These are phyloP conservation scores for Polypedilum vanderplanki DNA, from an alignment of 1,140 invertebrate species.

Conservation along the genomic window DNA sequence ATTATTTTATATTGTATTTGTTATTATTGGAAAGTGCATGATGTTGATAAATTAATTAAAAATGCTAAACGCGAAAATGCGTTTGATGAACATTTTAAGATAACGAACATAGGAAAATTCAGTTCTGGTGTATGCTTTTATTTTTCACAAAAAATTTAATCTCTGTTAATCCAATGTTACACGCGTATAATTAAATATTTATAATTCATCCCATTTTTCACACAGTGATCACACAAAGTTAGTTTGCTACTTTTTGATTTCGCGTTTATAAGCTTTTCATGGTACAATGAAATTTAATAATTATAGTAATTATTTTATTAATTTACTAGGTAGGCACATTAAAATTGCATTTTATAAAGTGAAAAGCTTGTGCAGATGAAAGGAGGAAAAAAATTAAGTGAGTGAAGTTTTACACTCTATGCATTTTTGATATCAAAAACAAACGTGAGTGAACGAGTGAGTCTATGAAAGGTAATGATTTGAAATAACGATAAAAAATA, in stretches of 20 bases:
- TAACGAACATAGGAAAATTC: too few species aligned
- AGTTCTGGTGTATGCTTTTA: not conserved
- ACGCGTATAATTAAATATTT: slow-evolving; percentile 15
- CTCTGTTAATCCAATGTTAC: not conserved
- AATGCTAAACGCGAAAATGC: too few species aligned
- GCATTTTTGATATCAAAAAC: too few species aligned
- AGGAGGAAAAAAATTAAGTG: too few species aligned
- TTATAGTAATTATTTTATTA: slow-evolving; percentile 20
- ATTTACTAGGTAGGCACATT: not conserved
- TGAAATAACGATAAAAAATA: too few species aligned
- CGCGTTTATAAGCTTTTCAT: slow-evolving; percentile 3
- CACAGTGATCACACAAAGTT: not conserved
- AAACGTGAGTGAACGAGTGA: too few species aligned
- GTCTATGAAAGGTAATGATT: too few species aligned
- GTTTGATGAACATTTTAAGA: too few species aligned
- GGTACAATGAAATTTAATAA: not conserved
- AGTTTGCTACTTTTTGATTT: not conserved
- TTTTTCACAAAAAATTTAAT: not conserved
- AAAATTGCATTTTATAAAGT: slow-evolving; percentile 11
- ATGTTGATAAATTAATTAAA: too few species aligned
- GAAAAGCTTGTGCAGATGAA: not conserved
- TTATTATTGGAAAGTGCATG: too few species aligned
- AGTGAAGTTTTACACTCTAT: too few species aligned
- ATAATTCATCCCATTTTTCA: slow-evolving; percentile 3
- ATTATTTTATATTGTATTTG: too few species aligned